These are phyloP conservation scores for Bothrops jararaca DNA, from an alignment of 2,113 vertebrate species.

Conservation along the genomic window DNA sequence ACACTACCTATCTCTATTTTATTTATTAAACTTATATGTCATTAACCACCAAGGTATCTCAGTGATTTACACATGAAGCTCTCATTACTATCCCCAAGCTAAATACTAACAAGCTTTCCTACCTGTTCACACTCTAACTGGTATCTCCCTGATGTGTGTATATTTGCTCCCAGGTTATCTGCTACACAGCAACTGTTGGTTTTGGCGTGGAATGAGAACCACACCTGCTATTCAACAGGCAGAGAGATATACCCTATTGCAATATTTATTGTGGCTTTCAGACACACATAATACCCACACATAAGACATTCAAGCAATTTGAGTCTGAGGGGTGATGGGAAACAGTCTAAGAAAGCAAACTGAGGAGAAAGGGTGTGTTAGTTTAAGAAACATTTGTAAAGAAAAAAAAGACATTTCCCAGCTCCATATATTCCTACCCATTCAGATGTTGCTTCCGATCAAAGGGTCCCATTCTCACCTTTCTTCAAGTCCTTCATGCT, in stretches of 20 bases:
- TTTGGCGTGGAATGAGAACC: slow-evolving; percentile 28
- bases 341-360: slow-evolving; percentile 22
- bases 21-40: neutral
- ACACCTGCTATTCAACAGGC: slow-evolving; percentile 36
- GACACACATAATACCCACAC: neutral
- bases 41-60: neutral
- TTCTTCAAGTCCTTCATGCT: neutral
- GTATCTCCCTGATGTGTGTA: slow-evolving; percentile 23
- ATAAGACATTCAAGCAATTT: slow-evolving; percentile 1
- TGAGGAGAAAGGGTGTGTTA: neutral
- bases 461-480: neutral
- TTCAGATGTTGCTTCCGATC: neutral
- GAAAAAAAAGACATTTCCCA: neutral
- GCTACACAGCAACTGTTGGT: slow-evolving; percentile 23
- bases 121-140: neutral
- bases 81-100: neutral
- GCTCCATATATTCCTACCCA: neutral
- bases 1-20: neutral
- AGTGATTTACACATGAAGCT: neutral
- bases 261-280: slow-evolving; percentile 33
- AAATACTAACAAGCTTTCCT: neutral
- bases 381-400: neutral
- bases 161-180: slow-evolving; percentile 31
- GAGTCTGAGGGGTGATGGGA: slow-evolving; percentile 5
- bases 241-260: neutral